Conservation (phyloP, 1,140 invertebrate genomes). For the Ruditapes philippinarum region DNA sequence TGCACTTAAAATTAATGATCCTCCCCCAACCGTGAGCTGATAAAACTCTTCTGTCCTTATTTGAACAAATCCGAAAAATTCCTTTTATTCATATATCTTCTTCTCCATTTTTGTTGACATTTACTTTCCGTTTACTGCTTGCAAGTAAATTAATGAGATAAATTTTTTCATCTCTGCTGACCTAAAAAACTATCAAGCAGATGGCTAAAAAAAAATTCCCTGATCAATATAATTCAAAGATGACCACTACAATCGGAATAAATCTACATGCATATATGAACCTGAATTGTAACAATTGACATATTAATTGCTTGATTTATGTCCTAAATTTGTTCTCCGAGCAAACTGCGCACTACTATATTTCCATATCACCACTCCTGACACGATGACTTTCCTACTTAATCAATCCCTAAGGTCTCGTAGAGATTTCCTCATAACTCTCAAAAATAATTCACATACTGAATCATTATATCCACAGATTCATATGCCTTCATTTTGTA, state of each 20-base stretch:
- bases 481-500: too few relatives aligned
- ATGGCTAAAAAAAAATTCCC: neutral
- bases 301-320: too few relatives aligned
- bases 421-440: too few relatives aligned
- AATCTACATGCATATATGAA: too few relatives aligned
- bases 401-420: too few relatives aligned
- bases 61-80: constrained; percentile 9
- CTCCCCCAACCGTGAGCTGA: constrained; percentile 32
- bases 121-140: constrained; percentile 1
- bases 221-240: neutral
- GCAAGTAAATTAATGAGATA: neutral
- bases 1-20: constrained; percentile 15
- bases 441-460: too few relatives aligned
- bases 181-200: neutral
- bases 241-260: neutral
- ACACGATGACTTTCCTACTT: too few relatives aligned
- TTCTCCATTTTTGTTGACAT: constrained; percentile 7
- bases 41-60: constrained; percentile 17
- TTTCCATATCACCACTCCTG: too few relatives aligned
- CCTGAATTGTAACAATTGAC: too few relatives aligned
- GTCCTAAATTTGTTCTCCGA: too few relatives aligned
- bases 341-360: too few relatives aligned
- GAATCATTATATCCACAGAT: too few relatives aligned
- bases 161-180: neutral
- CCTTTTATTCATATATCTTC: neutral